Evolutionary conservation across 2,113 vertebrate genomes (phyloP), one percentile per base, ranked within the genome.

Genomic region (Carassius carassius): DNA sequence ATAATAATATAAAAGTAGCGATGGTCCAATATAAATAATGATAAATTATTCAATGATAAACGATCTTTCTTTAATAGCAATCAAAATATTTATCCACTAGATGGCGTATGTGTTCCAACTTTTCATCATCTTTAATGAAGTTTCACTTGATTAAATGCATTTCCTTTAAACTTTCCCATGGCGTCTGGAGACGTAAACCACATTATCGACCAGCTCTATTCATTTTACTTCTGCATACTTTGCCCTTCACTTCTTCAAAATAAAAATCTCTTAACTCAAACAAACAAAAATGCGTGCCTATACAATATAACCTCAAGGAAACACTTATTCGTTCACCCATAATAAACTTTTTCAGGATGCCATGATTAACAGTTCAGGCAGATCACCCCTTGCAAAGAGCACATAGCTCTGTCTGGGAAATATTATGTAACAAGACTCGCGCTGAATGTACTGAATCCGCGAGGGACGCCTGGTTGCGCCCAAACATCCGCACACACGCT

Each of bases 361-460:
- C 17, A 49, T 47, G 17, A 47, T 51, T 35, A 69, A 82, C 62
- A 67, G 49, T 23, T 72, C 32, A 35, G 29, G 25, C 35, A 16
- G 21, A 44, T 62, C 56, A 9, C n/a, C 56, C 7, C 23, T 16
- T 29, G 58, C 56, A 23, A 23, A 25, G 78, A 17, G 76, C 37
- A 23, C 77, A 35, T 25, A 29, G 23, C 70, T 62, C 73, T 62
- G 35, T 32, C 29, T 76, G 70, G 47, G 51, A 23, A 51, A 35
- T 74, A 75, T 89, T 87, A 89, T 73, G 85, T 87, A 87, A 87
- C 58, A 35, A 10, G 81, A 58, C 72, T 65, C 23, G 76, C 29
- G 60, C 44, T 82, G 86, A 89, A 87, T 87, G 88, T 89, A 72
- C 88, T 87, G 75, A 69, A 87, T 87, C 84, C 84, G 70, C 44